Evolutionary conservation across 2,113 vertebrate genomes (phyloP).

Genomic region (Megatriorchis doriae): DNA sequence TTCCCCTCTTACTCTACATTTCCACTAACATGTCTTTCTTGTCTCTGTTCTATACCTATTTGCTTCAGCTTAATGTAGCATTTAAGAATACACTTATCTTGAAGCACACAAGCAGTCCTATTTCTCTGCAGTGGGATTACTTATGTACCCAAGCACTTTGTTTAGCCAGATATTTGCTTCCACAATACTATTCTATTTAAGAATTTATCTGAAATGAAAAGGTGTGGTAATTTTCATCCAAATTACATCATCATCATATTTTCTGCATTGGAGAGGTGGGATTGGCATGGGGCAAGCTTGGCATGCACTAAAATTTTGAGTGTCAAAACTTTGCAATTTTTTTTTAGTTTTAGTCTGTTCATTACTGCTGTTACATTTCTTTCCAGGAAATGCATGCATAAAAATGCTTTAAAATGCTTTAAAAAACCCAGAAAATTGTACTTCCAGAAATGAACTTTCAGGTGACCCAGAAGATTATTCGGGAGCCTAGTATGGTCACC

Average conservation of each 20-base stretch:
- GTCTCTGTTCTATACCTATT: not conserved
- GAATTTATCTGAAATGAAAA: not conserved
- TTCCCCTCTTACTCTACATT: not conserved
- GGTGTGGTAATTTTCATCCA: not conserved
- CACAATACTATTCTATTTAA: not conserved
- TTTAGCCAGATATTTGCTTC: not conserved
- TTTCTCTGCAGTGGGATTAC: constrained; percentile 1
- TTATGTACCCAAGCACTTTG: not conserved
- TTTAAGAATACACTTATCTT: not conserved
- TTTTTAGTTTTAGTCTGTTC: not conserved
- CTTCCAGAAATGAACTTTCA: not conserved
- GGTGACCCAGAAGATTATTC: not conserved
- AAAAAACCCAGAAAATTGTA: not conserved
- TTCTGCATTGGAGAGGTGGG: not conserved
- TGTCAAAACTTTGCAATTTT: not conserved
- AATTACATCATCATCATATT: not conserved
- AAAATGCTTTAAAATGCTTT: not conserved
- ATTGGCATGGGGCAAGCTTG: not conserved
- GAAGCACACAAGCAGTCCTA: not conserved
- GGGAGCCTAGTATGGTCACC: not conserved
- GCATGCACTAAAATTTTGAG: not conserved
- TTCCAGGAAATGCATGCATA: not conserved
- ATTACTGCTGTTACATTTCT: not conserved
- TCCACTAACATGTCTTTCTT: not conserved
- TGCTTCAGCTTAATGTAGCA: not conserved